These are phyloP conservation scores for Lucilia sericata DNA, from an alignment of 1,140 invertebrate genomes.

Conservation along the genomic window DNA sequence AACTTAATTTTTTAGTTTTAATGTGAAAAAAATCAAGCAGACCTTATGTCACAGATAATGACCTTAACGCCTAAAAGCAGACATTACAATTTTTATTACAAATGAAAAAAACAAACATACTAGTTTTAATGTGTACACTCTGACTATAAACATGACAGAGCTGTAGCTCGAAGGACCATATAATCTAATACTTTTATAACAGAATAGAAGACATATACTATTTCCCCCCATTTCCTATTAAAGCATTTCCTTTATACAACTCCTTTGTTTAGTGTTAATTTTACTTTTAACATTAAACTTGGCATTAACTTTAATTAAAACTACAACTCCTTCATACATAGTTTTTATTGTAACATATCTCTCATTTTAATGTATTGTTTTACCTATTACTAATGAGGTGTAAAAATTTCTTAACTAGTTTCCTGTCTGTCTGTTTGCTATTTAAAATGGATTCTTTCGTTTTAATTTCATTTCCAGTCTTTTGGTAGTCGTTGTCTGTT, in stretches of 20 bases:
- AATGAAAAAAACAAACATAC: background rate
- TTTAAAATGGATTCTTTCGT: background rate
- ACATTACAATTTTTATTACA: background rate
- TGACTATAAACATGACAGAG: background rate
- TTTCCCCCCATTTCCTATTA: background rate
- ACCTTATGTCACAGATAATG: background rate
- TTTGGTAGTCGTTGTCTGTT: no score
- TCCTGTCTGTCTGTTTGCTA: slow-evolving; percentile 1
- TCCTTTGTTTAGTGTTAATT: background rate
- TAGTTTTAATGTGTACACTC: background rate
- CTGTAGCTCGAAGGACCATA: background rate
- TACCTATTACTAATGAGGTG: slow-evolving; percentile 6
- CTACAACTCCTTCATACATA: background rate
- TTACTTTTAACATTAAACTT: background rate
- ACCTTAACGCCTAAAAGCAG: background rate
- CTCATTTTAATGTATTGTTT: background rate
- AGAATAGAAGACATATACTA: no score
- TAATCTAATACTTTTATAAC: no score
- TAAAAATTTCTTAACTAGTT: slow-evolving; percentile 24
- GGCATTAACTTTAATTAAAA: slow-evolving; percentile 20
- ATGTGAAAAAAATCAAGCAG: no score
- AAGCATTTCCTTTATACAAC: background rate
- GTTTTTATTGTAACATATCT: background rate
- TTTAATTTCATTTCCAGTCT: background rate
- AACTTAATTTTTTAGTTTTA: background rate